These are phyloP conservation scores for Coenonympha arcania DNA, from an alignment of 2,888 invertebrate species.

Conservation along the genomic window DNA sequence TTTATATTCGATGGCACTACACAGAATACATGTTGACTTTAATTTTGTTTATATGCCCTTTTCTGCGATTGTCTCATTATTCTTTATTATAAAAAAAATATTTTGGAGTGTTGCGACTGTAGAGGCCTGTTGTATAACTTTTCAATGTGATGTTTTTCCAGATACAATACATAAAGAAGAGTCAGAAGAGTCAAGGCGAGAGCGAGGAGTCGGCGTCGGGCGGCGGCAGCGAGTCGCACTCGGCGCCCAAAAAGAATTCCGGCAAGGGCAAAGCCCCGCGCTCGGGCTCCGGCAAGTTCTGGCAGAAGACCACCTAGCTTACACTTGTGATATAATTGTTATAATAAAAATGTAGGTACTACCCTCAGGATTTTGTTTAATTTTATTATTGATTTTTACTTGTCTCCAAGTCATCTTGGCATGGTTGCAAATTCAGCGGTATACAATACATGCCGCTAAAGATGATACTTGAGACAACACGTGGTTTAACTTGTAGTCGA, in stretches of 20 bases:
- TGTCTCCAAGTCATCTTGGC: background rate
- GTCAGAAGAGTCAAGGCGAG: slow-evolving; percentile 87
- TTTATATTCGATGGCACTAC: too few species aligned
- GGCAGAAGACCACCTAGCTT: slow-evolving; percentile 74
- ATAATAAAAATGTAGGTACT: slow-evolving; percentile 26
- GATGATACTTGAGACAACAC: too few species aligned
- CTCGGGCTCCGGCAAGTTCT: slow-evolving; percentile 78
- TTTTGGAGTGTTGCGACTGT: too few species aligned
- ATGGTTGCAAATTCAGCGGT: too few species aligned
- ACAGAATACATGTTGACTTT: too few species aligned
- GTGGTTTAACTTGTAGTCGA: too few species aligned
- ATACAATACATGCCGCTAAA: too few species aligned
- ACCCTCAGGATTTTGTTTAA: background rate
- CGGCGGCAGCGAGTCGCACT: slow-evolving; percentile 70
- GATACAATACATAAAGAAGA: slow-evolving; percentile 91
- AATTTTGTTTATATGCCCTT: too few species aligned
- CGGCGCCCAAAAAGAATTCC: slow-evolving; percentile 83
- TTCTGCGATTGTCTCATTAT: too few species aligned
- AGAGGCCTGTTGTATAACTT: too few species aligned
- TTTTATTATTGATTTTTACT: background rate
- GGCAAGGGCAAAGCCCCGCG: slow-evolving; percentile 79
- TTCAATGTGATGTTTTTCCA: too few species aligned
- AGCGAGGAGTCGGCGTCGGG: slow-evolving; percentile 89
- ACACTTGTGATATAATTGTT: slow-evolving; percentile 26
- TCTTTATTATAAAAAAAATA: too few species aligned